Percentiles rank a stretch among this genome's conserved stretches.
phyloP scores from a whole-genome alignment of 2,113 vertebrate genomes.

The Anguilla rostrata region DNA sequence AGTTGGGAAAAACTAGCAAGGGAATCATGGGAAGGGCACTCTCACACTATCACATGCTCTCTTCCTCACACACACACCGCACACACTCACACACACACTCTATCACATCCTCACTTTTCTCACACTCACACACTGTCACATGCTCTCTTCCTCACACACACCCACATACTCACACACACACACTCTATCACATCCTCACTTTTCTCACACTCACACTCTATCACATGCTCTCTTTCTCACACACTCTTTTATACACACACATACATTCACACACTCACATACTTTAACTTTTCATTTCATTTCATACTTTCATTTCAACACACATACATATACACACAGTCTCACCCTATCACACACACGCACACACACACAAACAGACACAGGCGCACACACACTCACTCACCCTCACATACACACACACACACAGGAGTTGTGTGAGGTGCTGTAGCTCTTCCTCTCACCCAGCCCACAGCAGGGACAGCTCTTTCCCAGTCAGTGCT shows the following conservation, averaged over 20 bases:
- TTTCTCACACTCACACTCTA: no score
- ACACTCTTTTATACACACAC: background rate
- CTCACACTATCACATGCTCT: constrained; percentile 43
- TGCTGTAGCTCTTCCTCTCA: constrained; percentile 40
- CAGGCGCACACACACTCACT: no score
- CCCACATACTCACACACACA: no score
- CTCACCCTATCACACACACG: no score
- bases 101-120: background rate
- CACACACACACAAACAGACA: no score
- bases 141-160: background rate
- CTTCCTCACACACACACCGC: constrained; percentile 45
- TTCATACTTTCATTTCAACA: background rate
- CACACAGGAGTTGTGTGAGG: constrained; percentile 53
- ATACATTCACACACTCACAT: background rate
- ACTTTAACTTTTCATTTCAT: no score
- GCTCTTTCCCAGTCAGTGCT: constrained; percentile 70
- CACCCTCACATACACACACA: constrained; percentile 35
- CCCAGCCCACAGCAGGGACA: constrained; percentile 54
- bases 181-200: no score
- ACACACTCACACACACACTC: constrained; percentile 52
- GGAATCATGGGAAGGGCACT: constrained; percentile 72
- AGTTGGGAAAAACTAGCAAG: constrained; percentile 43
- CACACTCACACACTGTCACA: no score
- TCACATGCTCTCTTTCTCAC: no score
- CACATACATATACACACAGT: background rate